A percentile compares a stretch with the other conserved stretches of the same genome.
These are phyloP conservation scores for Clarias magur DNA, from an alignment of 2,113 vertebrate species.

Conservation along the genomic window DNA sequence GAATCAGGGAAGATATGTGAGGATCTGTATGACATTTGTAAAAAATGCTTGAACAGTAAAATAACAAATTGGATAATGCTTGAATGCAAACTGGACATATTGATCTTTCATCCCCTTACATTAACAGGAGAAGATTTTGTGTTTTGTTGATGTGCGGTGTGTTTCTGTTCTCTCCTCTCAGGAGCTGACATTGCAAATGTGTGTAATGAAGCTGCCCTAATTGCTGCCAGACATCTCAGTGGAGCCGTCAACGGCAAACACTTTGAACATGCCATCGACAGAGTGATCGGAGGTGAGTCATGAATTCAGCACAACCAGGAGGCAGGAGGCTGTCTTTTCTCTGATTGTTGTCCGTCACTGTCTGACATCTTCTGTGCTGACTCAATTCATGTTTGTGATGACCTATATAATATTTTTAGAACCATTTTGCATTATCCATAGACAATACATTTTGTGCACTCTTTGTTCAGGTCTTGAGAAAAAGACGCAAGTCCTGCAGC, in stretches of 20 bases:
- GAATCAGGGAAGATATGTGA: neutral
- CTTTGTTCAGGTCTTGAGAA: constrained; percentile 69
- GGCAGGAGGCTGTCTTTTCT: neutral
- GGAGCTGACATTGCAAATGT: constrained; percentile 79
- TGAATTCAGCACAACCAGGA: neutral
- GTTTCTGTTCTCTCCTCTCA: constrained; percentile 50
- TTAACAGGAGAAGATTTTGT: neutral
- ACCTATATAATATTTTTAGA: neutral
- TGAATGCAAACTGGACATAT: neutral
- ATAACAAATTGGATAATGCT: neutral
- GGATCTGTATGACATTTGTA: neutral
- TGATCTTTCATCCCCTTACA: neutral
- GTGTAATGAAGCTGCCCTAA: constrained; percentile 79
- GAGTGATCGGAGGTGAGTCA: constrained; percentile 69
- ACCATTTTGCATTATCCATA: neutral
- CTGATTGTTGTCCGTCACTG: neutral
- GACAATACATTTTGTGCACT: neutral
- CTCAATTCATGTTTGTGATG: neutral
- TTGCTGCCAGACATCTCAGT: constrained; percentile 70
- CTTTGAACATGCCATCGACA: constrained; percentile 72
- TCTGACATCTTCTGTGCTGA: neutral
- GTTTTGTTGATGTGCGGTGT: neutral
- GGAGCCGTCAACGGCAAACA: constrained; percentile 60
- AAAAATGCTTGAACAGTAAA: neutral
- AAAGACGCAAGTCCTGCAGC: constrained; percentile 71